Percentiles rank a stretch among this genome's conserved stretches.
These are phyloP conservation scores for Nomada lathburiana DNA, from an alignment of 2,888 invertebrate species.

Conservation along the genomic window DNA sequence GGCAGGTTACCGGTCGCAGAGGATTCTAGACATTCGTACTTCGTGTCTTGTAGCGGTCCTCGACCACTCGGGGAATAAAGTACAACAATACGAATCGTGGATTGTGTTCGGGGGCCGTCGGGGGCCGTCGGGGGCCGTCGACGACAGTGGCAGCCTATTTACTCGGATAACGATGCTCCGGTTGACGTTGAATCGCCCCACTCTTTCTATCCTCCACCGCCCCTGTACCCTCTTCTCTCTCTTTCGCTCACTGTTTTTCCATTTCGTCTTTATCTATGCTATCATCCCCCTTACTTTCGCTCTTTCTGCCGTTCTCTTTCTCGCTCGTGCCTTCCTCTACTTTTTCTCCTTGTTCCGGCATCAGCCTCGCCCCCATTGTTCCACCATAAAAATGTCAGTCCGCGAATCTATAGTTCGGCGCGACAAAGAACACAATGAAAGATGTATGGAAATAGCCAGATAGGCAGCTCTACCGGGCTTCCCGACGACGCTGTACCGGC, in stretches of 20 bases:
- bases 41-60: constrained; percentile 48
- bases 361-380: constrained; percentile 79
- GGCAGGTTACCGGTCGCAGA: constrained; percentile 57
- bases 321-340: constrained; percentile 45
- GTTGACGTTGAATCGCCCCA: constrained; percentile 76
- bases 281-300: constrained; percentile 49
- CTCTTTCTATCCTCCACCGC: constrained; percentile 48
- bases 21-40: constrained; percentile 58
- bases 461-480: constrained; percentile 70
- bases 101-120: constrained; percentile 77
- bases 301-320: constrained; percentile 44
- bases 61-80: constrained; percentile 74
- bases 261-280: constrained; percentile 43
- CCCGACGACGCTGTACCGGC: constrained; percentile 49
- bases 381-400: constrained; percentile 82
- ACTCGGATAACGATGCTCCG: constrained; percentile 81
- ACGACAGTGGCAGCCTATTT: constrained; percentile 79
- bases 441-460: constrained; percentile 82
- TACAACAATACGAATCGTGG: constrained; percentile 78
- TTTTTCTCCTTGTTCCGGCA: constrained; percentile 53
- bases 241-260: constrained; percentile 47
- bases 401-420: constrained; percentile 81
- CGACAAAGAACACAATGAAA: constrained; percentile 82
- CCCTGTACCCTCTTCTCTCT: constrained; percentile 21
- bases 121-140: constrained; percentile 71